phyloP scores from a whole-genome alignment of 1,140 invertebrate genomes.

The Zaprionus vittiger region DNA sequence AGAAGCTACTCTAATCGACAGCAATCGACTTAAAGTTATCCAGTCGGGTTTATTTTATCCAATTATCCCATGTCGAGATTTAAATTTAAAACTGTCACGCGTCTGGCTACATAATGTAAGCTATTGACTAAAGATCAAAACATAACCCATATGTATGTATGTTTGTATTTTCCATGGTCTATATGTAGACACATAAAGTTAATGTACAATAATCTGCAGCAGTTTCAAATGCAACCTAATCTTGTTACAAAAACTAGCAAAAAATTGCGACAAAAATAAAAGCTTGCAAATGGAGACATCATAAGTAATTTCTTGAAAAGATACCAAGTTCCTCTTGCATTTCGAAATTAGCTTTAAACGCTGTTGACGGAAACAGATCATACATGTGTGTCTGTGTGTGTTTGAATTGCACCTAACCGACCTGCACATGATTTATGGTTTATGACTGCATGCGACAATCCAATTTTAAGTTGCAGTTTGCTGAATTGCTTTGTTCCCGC shows the following conservation, averaged over 20 bases:
- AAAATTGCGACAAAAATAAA: constrained; percentile 53
- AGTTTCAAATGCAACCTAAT: background rate
- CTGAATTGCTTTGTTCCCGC: background rate
- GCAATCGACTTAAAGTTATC: no score
- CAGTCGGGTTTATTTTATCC: background rate
- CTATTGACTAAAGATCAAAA: no score
- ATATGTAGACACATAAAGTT: background rate
- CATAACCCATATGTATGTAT: no score
- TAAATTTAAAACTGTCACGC: background rate
- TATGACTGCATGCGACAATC: constrained; percentile 8
- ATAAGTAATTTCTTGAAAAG: constrained; percentile 40
- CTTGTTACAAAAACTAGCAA: constrained; percentile 20
- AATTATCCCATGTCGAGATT: background rate
- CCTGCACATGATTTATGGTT: background rate
- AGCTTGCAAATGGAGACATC: constrained; percentile 43
- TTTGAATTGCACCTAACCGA: background rate
- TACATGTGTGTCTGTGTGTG: background rate
- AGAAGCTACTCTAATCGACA: constrained; percentile 78
- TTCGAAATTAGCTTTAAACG: constrained; percentile 58
- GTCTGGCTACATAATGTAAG: no score
- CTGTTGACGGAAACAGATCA: constrained; percentile 8
- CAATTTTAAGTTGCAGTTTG: constrained; percentile 5
- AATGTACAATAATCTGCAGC: background rate
- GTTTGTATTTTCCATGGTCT: no score
- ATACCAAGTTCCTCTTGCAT: constrained; percentile 22